Evolutionary conservation across 2,888 invertebrate genomes (phyloP), one percentile per base, ranked within the genome.

Genomic region (Ecdyonurus torrentis): DNA sequence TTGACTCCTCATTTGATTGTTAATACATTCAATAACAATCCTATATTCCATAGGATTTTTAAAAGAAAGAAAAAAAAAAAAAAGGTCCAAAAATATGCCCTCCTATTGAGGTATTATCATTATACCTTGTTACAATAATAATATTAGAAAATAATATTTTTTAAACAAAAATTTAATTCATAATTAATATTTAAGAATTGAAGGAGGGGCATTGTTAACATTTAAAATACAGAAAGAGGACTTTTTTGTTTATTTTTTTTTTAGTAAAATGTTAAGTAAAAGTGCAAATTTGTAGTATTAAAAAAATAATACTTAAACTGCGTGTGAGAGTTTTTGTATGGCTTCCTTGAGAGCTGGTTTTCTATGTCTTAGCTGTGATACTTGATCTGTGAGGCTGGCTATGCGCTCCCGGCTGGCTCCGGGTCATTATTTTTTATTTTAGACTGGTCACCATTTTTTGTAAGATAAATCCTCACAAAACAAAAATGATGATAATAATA

Each of bases 401-500:
- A 55, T 18, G 19, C 55, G 55, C 55, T 55, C 55, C 55, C 55
- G 55, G 55, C 55, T 55, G 55, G 55, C 55, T 55, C 55, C 55
- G 55, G 55, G 55, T 55, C 55, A 55, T 22, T 37, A 37, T 37
- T 37, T 37, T 37, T 37, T 37, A 37, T 10, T 37, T 37, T 37
- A 37, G 37, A 37, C 37, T 37, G 37, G 37, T 37, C 37, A 37
- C 37, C 37, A 37, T 37, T 37, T n/a, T 37, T 37, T 37, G 37
- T 37, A 37, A 37, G 37, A 37, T 37, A 37, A 5, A 5, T 10
- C 37, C n/a, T n/a, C n/a, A n/a, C n/a, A n/a, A n/a, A n/a, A n/a
- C 37, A 37, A 37, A 37, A 37, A 10, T 37, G 15, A 37, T 37
- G 37, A 37, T 37, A 37, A 37, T 10, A 37, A 10, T 37, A 37